Percentiles rank a stretch among this genome's conserved stretches.
Evolutionary conservation across 2,797 vertebrate genomes (phyloP).

Genomic region (Pelodytes ibericus): DNA sequence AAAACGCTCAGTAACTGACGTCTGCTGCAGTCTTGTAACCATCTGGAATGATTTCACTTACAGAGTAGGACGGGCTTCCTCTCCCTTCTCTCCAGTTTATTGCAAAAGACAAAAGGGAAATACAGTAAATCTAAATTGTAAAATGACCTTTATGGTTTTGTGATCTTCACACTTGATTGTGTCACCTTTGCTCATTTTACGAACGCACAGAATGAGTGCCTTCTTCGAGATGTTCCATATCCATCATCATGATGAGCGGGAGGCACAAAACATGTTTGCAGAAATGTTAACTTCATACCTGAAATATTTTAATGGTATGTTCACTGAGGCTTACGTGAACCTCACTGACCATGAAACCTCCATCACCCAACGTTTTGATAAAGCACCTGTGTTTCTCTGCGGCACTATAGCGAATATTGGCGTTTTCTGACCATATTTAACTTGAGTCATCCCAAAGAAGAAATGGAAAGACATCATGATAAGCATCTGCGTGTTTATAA

Average conservation of each 20-base stretch:
- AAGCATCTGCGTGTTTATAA: background rate
- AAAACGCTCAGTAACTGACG: constrained; percentile 13
- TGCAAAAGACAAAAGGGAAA: constrained; percentile 30
- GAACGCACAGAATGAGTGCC: constrained; percentile 34
- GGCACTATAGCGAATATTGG: constrained; percentile 2
- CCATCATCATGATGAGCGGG: constrained; percentile 50
- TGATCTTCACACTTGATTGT: constrained; percentile 54
- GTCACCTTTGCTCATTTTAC: constrained; percentile 36
- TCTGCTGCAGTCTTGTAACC: background rate
- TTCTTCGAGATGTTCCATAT: constrained; percentile 44
- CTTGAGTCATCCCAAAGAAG: constrained; percentile 5
- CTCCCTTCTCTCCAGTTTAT: constrained; percentile 26
- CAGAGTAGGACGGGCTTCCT: constrained; percentile 19
- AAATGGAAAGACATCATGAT: background rate
- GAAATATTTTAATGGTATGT: constrained; percentile 56
- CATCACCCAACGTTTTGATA: constrained; percentile 39
- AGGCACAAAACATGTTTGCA: constrained; percentile 52
- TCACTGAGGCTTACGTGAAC: constrained; percentile 51
- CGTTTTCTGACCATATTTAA: background rate
- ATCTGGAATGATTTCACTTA: constrained; percentile 33
- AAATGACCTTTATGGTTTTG: constrained; percentile 50
- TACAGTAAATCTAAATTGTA: constrained; percentile 29
- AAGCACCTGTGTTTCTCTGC: constrained; percentile 23
- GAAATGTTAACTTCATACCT: constrained; percentile 57
- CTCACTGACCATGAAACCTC: constrained; percentile 51